Base-by-base conservation (phyloP, 2,113 vertebrate genomes). In the Cyrtonyx montezumae region DNA sequence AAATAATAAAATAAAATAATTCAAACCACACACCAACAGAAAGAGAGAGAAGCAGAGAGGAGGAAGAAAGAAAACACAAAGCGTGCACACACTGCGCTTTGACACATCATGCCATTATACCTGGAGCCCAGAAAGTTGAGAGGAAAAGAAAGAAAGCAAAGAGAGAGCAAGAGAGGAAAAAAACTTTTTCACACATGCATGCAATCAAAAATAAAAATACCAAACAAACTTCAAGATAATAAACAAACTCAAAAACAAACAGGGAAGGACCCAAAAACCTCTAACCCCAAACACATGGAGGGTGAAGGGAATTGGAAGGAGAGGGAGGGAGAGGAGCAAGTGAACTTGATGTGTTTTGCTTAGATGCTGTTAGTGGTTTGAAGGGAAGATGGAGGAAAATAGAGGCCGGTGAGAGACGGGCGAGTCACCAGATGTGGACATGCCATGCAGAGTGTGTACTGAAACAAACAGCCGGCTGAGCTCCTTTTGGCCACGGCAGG, bases 361-460 rank as follows among this genome's bases (percentile, higher is more conserved):
- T 82, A 58, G 32, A 93, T 90, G 90, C 94, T 97, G 96, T 97
- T 97, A 97, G 98, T 97, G 93, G 87, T 79, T 93, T 90, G 92
- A 93, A 97, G 91, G 91, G 97, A 65, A 96, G 67, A 96, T 90
- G 94, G 63, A 81, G 97, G 96, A 89, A 91, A 91, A 70, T 4
- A 80, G 77, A 97, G 96, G 96, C 68, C 93, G 89, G 87, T 80
- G 95, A 88, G 53, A 94, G 79, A 90, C 0, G 37, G 88, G 77
- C 9, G 74, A 84, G 89, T 93, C 92, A 98, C 98, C 95, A 98
- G 94, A 97, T 95, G 98, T 98, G 97, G 98, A 97, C 98, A 99
- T 99, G 99, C 99, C 98, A 99, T 99, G 99, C 98, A 98, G 98
- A 98, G 95, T 97, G 95, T 97, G 95, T 91, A 97, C 91, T 97